A percentile compares a stretch with the other conserved stretches of the same genome.
These are phyloP conservation scores for Drosophila pectinifera DNA, from an alignment of 1,140 invertebrate genomes.

Conservation along the genomic window DNA sequence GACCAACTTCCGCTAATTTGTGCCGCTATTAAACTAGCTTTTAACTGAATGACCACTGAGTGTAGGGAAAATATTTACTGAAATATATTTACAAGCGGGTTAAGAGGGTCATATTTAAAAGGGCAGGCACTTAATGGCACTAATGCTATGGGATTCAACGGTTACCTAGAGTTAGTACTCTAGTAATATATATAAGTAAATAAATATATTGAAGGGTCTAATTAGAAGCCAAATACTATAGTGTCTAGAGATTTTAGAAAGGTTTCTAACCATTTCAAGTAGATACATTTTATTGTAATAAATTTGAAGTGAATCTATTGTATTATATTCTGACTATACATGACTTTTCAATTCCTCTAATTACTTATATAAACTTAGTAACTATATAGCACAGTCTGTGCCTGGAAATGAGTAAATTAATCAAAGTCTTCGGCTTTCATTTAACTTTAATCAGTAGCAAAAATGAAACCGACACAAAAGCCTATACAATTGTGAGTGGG, in stretches of 20 bases:
- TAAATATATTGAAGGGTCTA: too few relatives aligned
- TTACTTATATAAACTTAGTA: neutral
- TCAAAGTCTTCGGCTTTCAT: neutral
- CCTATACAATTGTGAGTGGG: constrained; percentile 25
- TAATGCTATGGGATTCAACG: neutral
- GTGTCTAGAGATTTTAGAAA: too few relatives aligned
- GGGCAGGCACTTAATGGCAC: neutral
- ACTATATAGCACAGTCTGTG: neutral
- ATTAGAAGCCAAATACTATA: neutral
- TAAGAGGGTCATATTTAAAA: neutral
- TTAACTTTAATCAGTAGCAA: neutral
- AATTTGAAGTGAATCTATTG: too few relatives aligned
- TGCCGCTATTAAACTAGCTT: neutral
- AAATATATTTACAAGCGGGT: neutral
- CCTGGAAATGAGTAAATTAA: neutral
- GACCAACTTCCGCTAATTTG: constrained; percentile 2
- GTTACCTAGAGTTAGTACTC: neutral
- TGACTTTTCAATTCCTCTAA: neutral
- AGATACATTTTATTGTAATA: too few relatives aligned
- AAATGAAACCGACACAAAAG: neutral
- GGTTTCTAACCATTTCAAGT: too few relatives aligned
- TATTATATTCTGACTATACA: too few relatives aligned
- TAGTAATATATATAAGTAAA: too few relatives aligned
- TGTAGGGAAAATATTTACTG: neutral
- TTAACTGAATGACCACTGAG: neutral